phyloP scores from a whole-genome alignment of 2,888 invertebrate genomes.

The Nephrotoma guestfalica region DNA sequence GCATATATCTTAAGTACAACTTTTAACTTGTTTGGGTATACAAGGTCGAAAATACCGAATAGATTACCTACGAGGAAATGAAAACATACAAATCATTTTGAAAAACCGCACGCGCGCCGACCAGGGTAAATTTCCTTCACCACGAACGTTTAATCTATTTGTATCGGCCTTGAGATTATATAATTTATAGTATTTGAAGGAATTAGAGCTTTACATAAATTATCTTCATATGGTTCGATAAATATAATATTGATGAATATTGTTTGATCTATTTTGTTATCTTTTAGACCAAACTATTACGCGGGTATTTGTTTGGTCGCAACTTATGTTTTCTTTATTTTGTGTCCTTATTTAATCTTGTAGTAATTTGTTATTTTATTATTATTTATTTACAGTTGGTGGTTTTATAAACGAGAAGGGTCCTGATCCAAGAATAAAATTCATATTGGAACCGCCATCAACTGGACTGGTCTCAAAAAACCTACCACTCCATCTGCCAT shows the following conservation, averaged over 20 bases:
- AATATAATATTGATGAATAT: neutral
- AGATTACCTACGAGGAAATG: neutral
- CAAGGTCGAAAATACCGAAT: too few relatives aligned
- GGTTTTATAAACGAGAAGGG: neutral
- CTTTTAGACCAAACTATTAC: neutral
- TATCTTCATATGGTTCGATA: neutral
- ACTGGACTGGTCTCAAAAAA: neutral
- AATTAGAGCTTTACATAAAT: neutral
- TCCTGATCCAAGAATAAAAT: constrained; percentile 5
- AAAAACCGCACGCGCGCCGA: neutral
- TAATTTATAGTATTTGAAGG: neutral
- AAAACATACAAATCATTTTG: neutral
- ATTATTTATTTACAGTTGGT: neutral
- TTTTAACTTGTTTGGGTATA: too few relatives aligned
- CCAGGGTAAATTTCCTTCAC: neutral
- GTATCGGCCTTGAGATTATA: neutral
- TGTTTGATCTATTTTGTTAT: neutral
- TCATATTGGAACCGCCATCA: constrained; percentile 1
- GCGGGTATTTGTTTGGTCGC: neutral
- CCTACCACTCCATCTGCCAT: neutral
- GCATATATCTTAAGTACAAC: too few relatives aligned
- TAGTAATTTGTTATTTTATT: neutral
- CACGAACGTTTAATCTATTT: neutral
- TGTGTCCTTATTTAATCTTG: neutral
- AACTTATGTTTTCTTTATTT: neutral